Conservation (phyloP, 2,888 invertebrate species). For the Thumatha senex region DNA sequence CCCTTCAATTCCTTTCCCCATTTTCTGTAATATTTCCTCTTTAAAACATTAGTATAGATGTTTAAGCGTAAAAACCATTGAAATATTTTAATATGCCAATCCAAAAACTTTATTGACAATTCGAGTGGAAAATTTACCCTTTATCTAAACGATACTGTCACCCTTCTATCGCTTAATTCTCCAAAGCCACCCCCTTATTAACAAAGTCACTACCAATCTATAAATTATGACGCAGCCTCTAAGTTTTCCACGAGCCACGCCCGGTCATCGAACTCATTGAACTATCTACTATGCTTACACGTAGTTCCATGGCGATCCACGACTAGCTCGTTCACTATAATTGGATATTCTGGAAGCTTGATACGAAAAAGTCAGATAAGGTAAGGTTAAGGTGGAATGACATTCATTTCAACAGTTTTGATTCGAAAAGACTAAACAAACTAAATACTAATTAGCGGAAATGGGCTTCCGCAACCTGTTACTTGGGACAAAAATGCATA, state of each 20-base stretch:
- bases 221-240: slow-evolving; percentile 1
- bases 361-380: slow-evolving; percentile 3
- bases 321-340: slow-evolving; percentile 2
- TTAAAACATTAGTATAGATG: too few species aligned
- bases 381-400: background rate
- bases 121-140: background rate
- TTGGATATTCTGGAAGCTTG: slow-evolving; percentile 7
- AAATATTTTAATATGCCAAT: too few species aligned
- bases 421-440: too few species aligned
- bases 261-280: slow-evolving; percentile 30
- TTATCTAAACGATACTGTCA: background rate
- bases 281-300: slow-evolving; percentile 14
- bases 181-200: background rate
- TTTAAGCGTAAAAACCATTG: too few species aligned
- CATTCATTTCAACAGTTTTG: too few species aligned
- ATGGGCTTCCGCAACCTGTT: too few species aligned
- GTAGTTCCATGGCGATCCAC: slow-evolving; percentile 6
- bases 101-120: too few species aligned
- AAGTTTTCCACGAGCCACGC: slow-evolving; percentile 23
- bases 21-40: too few species aligned
- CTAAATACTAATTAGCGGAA: too few species aligned
- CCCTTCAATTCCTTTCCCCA: too few species aligned
- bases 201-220: background rate
- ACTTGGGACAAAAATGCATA: too few species aligned
- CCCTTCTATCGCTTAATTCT: background rate